These are phyloP conservation scores for Halesus radiatus DNA, from an alignment of 1,140 invertebrate species.

Conservation along the genomic window DNA sequence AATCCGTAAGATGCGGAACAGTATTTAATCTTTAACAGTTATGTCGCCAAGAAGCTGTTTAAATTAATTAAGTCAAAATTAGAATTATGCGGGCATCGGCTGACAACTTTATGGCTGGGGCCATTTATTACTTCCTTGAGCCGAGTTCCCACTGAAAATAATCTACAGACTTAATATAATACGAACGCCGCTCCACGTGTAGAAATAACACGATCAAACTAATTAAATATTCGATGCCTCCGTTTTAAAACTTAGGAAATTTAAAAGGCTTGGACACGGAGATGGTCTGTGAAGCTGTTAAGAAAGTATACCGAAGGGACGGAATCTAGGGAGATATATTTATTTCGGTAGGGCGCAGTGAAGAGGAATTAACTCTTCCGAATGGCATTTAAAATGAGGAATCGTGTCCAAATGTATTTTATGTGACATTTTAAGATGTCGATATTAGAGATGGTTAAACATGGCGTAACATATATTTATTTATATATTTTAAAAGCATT, in stretches of 20 bases:
- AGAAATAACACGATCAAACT: conserved; percentile 6
- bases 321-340: background rate
- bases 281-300: too few species aligned
- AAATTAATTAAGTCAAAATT: conserved; percentile 7
- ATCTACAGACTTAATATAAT: conserved; percentile 1
- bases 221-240: too few species aligned
- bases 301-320: background rate
- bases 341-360: background rate
- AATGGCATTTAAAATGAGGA: conserved; percentile 3
- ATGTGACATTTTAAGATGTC: too few species aligned
- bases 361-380: background rate
- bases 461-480: background rate
- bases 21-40: too few species aligned
- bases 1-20: too few species aligned
- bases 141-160: conserved; percentile 6
- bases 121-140: conserved; percentile 35
- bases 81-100: conserved; percentile 3
- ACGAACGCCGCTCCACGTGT: conserved; percentile 12
- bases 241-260: too few species aligned
- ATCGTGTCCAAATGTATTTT: background rate
- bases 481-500: background rate
- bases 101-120: conserved; percentile 27
- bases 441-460: background rate
- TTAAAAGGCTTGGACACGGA: too few species aligned
- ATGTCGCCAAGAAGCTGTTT: background rate